Evolutionary conservation across 2,113 vertebrate species (phyloP).

Genomic region (Nothoprocta pentlandii): DNA sequence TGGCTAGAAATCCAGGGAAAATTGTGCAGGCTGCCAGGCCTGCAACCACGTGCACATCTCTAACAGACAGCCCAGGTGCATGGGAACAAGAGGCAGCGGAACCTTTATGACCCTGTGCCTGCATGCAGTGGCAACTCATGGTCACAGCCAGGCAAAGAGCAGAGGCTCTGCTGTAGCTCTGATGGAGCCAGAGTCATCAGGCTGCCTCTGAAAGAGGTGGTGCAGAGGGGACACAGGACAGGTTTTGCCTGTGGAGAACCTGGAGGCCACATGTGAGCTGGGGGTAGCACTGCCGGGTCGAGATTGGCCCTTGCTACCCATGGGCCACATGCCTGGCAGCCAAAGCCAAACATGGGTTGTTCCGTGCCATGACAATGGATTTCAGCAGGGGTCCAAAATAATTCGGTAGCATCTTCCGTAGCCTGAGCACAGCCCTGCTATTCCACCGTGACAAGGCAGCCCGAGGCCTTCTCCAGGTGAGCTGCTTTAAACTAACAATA

Average conservation of each 20-base stretch:
- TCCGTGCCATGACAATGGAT: not conserved
- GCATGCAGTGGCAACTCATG: no score
- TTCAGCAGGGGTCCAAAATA: not conserved
- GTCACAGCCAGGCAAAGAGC: not conserved
- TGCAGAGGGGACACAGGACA: not conserved
- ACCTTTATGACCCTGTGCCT: not conserved
- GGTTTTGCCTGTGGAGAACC: no score
- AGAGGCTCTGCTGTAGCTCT: not conserved
- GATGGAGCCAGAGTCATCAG: not conserved
- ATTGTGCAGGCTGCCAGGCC: not conserved
- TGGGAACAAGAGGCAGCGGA: not conserved
- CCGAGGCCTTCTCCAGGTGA: not conserved
- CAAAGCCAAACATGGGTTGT: not conserved
- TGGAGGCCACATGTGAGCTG: not conserved
- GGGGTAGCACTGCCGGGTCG: not conserved
- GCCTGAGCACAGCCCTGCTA: no score
- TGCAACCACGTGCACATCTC: not conserved
- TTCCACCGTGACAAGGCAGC: not conserved
- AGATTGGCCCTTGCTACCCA: not conserved
- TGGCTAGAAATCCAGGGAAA: not conserved
- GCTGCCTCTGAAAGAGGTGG: not conserved
- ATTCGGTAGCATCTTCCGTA: not conserved
- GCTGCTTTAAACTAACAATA: not conserved
- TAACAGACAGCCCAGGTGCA: not conserved
- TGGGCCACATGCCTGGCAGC: not conserved